Evolutionary conservation across 1,140 invertebrate genomes (phyloP).

Genomic region (Lineus longissimus): DNA sequence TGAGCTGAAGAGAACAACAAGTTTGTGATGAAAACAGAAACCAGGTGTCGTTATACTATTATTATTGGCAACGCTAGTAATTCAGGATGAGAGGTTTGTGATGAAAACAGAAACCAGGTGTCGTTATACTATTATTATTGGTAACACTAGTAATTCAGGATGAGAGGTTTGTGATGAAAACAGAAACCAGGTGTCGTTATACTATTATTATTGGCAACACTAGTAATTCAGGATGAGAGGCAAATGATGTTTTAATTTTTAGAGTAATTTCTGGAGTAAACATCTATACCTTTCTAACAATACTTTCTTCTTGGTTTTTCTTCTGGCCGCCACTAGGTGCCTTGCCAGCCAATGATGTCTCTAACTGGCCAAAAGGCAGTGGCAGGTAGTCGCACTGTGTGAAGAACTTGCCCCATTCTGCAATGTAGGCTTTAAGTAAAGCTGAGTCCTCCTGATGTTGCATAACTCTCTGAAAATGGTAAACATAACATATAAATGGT

Average conservation of each 20-base stretch:
- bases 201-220: too few species aligned
- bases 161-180: too few species aligned
- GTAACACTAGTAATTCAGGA: too few species aligned
- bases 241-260: not conserved
- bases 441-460: slow-evolving; percentile 91
- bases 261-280: not conserved
- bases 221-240: too few species aligned
- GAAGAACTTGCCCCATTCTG: slow-evolving; percentile 96
- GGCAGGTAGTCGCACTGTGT: slow-evolving; percentile 95
- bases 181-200: too few species aligned
- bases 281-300: slow-evolving; percentile 72
- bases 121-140: not conserved
- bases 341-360: slow-evolving; percentile 71
- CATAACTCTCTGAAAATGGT: slow-evolving; percentile 66
- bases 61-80: not conserved
- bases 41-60: too few species aligned
- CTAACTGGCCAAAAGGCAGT: slow-evolving; percentile 89
- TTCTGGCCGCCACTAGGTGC: slow-evolving; percentile 62
- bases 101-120: too few species aligned
- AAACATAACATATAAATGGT: slow-evolving; percentile 15
- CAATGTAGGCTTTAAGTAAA: slow-evolving; percentile 90
- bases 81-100: too few species aligned
- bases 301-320: slow-evolving; percentile 79
- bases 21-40: too few species aligned
- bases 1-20: slow-evolving; percentile 64